These are phyloP conservation scores for Ethmia dodecea DNA, from an alignment of 2,888 invertebrate genomes.

Conservation along the genomic window DNA sequence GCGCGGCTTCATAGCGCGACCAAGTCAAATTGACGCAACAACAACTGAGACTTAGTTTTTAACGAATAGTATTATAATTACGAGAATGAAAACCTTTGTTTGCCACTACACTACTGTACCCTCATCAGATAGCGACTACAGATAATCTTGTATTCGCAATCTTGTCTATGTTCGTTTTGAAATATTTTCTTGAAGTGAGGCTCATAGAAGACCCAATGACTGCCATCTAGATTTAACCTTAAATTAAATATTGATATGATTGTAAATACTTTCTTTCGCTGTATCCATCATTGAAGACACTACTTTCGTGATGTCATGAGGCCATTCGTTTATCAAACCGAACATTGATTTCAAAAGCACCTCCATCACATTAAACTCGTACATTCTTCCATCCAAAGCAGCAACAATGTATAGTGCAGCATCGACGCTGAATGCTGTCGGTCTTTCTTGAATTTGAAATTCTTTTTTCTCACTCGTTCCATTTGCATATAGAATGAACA, in stretches of 20 bases:
- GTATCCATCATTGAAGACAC: slow-evolving; percentile 36
- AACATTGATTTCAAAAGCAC: slow-evolving; percentile 40
- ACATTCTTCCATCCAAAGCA: slow-evolving; percentile 51
- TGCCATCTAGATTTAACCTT: no score
- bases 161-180: no score
- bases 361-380: slow-evolving; percentile 58
- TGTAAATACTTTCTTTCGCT: slow-evolving; percentile 20
- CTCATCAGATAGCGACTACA: no score
- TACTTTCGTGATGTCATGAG: slow-evolving; percentile 30
- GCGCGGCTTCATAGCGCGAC: no score
- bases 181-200: no score
- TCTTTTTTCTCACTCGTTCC: slow-evolving; percentile 48
- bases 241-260: background rate
- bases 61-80: no score
- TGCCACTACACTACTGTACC: no score
- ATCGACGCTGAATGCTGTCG: slow-evolving; percentile 50
- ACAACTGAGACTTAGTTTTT: no score
- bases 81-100: no score
- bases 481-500: slow-evolving; percentile 44
- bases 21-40: no score
- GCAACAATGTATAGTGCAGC: slow-evolving; percentile 49
- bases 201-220: no score
- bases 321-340: slow-evolving; percentile 21
- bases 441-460: slow-evolving; percentile 35
- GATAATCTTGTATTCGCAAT: no score